Base-by-base conservation (phyloP, 2,797 vertebrate genomes). In the Ambastaia sidthimunki region DNA sequence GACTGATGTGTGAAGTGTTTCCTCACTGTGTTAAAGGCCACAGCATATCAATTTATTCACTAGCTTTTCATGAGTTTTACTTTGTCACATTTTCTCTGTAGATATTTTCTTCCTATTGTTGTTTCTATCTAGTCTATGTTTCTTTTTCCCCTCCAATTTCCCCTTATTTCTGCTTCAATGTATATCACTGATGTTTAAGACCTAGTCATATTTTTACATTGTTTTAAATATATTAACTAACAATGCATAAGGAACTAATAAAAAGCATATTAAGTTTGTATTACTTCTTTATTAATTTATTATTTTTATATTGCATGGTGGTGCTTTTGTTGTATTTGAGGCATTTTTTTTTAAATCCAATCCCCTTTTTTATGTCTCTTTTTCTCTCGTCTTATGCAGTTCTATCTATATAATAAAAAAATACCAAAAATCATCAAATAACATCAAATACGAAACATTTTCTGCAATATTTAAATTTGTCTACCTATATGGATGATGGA, bases 1-100 rank as follows among this genome's bases (percentile, higher is more conserved):
- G 15, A 41, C 9, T 76, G 44, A 52, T 15, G 7, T 74, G 16
- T 65, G 44, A 50, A 60, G 28, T 18, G 54, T 52, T 44, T 76
- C 19, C 52, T 25, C 50, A 10, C 19, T 66, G 0, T 71, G 68
- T 76, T 48, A 44, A 6, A 9, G 23, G 47, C 19, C 55, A 28
- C 66, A 69, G 79, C 37, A 3, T 7, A 44, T 54, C 41, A 34
- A 44, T 15, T 34, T 23, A 28, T 57, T 34, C 73, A 71, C 18
- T 25, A 21, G 48, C 71, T 21, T 71, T 71, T 66, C 23, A 57
- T 44, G 31, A 18, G 59, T 41, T 66, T 13, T n/a, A 37, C 54
- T 67, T 50, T 34, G 19, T 44, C n/a, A 12, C 15, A 25, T 52
- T 67, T 76, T 71, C 48, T 71, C 31, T 44, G 19, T 47, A 13